Conservation (phyloP, 1,140 invertebrate species). For the Leptinotarsa undecemlineata region DNA sequence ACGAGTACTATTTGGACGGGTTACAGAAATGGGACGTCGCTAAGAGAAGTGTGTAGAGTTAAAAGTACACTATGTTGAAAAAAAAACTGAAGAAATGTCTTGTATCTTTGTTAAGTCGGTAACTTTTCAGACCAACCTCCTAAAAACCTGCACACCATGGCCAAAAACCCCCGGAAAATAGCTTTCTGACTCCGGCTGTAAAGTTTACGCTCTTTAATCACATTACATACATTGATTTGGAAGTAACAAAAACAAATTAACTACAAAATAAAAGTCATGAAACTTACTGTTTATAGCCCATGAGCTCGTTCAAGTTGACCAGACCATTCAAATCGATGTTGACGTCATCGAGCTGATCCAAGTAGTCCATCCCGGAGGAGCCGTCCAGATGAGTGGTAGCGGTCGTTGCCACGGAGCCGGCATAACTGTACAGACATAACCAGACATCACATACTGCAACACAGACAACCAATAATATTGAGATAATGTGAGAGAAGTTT, state of each 20-base stretch:
- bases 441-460: conserved; percentile 58
- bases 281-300: conserved; percentile 38
- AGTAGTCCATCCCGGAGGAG: conserved; percentile 57
- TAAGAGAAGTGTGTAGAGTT: too few species aligned
- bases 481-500: conserved; percentile 19
- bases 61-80: too few species aligned
- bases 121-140: too few species aligned
- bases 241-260: neutral
- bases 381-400: conserved; percentile 43
- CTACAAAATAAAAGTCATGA: neutral
- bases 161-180: neutral
- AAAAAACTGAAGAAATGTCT: too few species aligned
- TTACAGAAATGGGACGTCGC: too few species aligned
- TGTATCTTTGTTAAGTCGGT: too few species aligned
- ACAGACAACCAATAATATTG: conserved; percentile 49
- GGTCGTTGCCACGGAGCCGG: conserved; percentile 48
- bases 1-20: too few species aligned
- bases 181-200: neutral
- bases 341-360: conserved; percentile 58
- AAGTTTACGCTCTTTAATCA: too few species aligned
- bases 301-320: conserved; percentile 48
- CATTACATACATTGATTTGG: too few species aligned
- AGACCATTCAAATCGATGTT: conserved; percentile 57
- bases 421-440: conserved; percentile 57
- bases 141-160: too few species aligned